Conservation (phyloP, 2,113 vertebrate species). For the Pygoscelis antarcticus region DNA sequence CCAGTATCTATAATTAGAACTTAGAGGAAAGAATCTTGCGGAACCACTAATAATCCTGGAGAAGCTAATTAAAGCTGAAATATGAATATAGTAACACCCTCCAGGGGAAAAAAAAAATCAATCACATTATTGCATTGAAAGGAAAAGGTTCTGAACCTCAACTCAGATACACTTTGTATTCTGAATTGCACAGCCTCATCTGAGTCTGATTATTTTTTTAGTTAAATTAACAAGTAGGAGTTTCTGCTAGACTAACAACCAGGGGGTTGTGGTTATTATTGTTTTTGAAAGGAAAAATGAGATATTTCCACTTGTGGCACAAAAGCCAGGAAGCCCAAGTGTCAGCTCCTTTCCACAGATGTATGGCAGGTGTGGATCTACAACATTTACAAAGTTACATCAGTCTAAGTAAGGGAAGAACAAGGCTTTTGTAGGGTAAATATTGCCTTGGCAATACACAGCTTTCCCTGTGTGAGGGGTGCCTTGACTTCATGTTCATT, state of each 20-base stretch:
- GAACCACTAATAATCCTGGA: neutral
- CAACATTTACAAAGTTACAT: neutral
- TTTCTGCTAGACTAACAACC: neutral
- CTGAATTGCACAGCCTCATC: neutral
- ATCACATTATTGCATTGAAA: neutral
- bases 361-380: neutral
- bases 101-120: neutral
- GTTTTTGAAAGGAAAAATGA: neutral
- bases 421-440: neutral
- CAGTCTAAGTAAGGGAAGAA: neutral
- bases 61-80: slow-evolving; percentile 41
- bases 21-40: neutral
- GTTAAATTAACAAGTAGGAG: neutral
- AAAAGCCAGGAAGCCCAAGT: neutral
- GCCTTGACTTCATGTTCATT: neutral
- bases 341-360: neutral
- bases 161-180: neutral
- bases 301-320: neutral
- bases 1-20: neutral
- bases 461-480: neutral
- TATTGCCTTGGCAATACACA: neutral
- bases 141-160: neutral
- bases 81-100: neutral
- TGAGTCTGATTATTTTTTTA: neutral
- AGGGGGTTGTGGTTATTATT: neutral